phyloP scores from a whole-genome alignment of 2,888 invertebrate genomes.

The Xestia sexstrigata region DNA sequence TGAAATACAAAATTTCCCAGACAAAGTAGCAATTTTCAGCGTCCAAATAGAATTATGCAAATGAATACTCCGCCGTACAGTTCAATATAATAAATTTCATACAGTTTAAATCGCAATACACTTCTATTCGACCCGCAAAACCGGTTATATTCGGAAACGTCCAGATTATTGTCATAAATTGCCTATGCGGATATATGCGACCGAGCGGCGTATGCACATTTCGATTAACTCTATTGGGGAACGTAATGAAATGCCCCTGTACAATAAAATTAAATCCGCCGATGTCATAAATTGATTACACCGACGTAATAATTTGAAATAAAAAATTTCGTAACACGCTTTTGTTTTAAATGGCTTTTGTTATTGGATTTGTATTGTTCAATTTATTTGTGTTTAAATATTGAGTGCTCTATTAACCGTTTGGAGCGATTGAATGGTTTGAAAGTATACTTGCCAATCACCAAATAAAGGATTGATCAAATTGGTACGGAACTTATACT shows the following conservation, averaged over 20 bases:
- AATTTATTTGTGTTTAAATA: conserved; percentile 19
- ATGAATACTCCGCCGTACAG: conserved; percentile 72
- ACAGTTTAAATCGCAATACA: conserved; percentile 79
- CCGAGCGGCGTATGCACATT: conserved; percentile 76
- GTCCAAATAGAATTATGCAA: conserved; percentile 73
- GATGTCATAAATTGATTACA: conserved; percentile 71
- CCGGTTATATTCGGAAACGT: conserved; percentile 78
- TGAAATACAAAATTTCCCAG: conserved; percentile 14
- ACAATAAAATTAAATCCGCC: conserved; percentile 78
- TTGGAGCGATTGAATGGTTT: background rate
- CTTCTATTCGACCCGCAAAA: conserved; percentile 79
- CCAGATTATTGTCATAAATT: conserved; percentile 88
- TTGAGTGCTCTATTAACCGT: conserved; percentile 10
- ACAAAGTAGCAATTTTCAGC: conserved; percentile 35
- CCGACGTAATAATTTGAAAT: conserved; percentile 69
- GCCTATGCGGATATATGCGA: conserved; percentile 70
- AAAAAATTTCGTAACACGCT: conserved; percentile 56
- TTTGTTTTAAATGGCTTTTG: conserved; percentile 43
- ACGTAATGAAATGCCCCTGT: conserved; percentile 78
- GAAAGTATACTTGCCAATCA: no score
- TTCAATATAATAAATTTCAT: conserved; percentile 78
- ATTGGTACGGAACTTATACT: background rate
- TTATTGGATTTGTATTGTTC: conserved; percentile 45
- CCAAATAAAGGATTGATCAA: background rate
- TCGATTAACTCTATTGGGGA: conserved; percentile 79